These are phyloP conservation scores for Trissolcus japonicus DNA, from an alignment of 2,888 invertebrate species.

Conservation along the genomic window DNA sequence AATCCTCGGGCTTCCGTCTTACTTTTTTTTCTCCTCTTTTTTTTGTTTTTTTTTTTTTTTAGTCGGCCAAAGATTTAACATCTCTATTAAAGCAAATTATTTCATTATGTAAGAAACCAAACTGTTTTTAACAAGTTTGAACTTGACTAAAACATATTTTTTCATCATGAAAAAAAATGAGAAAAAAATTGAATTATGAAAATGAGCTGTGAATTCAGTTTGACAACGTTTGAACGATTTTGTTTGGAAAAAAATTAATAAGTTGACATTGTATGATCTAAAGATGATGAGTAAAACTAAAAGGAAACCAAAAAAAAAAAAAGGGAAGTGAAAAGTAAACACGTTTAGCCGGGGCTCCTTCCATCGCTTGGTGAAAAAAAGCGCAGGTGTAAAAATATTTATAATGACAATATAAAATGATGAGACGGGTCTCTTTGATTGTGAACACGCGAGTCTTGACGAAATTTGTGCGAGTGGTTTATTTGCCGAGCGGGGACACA, in stretches of 20 bases:
- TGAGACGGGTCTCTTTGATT: conserved; percentile 24
- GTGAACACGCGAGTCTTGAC: conserved; percentile 34
- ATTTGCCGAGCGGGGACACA: conserved; percentile 64
- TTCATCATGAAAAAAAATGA: no score
- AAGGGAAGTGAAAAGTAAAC: conserved; percentile 1
- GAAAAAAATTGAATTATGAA: background rate
- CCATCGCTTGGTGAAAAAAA: conserved; percentile 11
- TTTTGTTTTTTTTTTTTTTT: no score
- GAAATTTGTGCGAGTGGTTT: conserved; percentile 65
- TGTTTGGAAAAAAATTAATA: conserved; percentile 1
- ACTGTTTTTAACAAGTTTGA: no score
- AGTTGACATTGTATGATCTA: no score
- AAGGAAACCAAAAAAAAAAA: background rate
- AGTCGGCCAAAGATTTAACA: no score
- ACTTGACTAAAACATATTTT: no score
- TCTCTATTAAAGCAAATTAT: no score
- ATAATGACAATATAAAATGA: conserved; percentile 54
- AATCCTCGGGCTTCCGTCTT: conserved; percentile 69
- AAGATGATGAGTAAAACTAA: no score
- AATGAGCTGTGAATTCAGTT: background rate
- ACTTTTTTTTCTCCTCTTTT: conserved; percentile 21
- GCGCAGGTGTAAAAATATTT: conserved; percentile 54
- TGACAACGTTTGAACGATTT: background rate
- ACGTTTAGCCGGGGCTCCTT: conserved; percentile 22
- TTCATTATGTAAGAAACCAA: background rate